Conservation (phyloP, 2,888 invertebrate genomes). For the Schizaphis graminum region DNA sequence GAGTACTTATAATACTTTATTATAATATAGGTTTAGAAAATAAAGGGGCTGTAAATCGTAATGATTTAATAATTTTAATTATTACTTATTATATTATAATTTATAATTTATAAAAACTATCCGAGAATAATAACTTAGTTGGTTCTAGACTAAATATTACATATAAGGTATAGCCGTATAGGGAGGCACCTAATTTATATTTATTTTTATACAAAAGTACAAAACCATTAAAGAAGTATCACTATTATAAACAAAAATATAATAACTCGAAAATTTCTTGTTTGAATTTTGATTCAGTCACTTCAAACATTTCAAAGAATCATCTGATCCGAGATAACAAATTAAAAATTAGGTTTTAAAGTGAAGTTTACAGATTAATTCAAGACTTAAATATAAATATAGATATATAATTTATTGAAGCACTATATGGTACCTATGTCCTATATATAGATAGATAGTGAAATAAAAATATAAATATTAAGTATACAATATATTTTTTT, state of each 20-base stretch:
- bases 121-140: background rate
- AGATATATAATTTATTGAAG: no score
- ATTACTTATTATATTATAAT: background rate
- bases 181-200: background rate
- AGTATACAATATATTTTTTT: no score
- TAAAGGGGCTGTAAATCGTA: background rate
- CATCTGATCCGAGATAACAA: background rate
- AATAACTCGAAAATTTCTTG: background rate
- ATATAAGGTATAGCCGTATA: background rate
- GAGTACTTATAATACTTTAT: background rate
- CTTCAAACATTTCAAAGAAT: background rate
- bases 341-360: background rate
- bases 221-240: background rate
- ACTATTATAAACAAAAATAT: background rate
- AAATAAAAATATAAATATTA: no score
- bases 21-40: background rate
- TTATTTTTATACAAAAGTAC: background rate
- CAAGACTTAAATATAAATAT: background rate
- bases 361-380: background rate
- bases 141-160: background rate
- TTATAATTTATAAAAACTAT: background rate
- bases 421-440: no score
- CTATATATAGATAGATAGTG: no score
- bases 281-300: background rate
- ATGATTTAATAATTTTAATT: background rate